Evolutionary conservation across 2,888 invertebrate species (phyloP).

Genomic region (Sarcophaga rosellei): DNA sequence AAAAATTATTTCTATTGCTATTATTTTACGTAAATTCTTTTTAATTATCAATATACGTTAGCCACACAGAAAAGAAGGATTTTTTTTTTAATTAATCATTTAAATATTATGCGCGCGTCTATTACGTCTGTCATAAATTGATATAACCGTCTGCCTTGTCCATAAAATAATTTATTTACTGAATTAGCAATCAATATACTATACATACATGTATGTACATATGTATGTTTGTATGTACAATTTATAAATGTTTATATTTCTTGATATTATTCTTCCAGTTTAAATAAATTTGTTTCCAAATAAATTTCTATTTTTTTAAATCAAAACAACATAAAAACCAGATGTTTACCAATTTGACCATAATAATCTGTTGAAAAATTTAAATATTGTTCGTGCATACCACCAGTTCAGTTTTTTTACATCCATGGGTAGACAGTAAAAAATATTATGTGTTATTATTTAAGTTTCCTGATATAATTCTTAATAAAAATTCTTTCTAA

Average conservation of each 20-base stretch:
- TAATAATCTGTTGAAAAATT: background rate
- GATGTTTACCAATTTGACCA: background rate
- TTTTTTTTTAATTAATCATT: background rate
- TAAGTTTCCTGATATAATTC: too few species aligned
- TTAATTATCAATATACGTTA: conserved; percentile 3
- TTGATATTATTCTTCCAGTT: background rate
- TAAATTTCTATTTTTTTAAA: background rate
- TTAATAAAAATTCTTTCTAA: too few species aligned
- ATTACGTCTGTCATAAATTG: background rate
- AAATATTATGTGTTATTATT: too few species aligned
- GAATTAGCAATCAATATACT: too few species aligned
- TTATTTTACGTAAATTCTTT: background rate
- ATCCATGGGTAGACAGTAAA: too few species aligned
- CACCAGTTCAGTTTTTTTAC: too few species aligned
- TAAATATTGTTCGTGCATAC: background rate
- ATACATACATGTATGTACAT: too few species aligned
- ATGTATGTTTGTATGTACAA: too few species aligned
- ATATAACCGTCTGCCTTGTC: background rate
- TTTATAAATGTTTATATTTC: background rate
- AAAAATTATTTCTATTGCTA: background rate
- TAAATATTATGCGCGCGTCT: background rate
- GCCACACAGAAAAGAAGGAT: background rate
- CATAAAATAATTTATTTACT: too few species aligned
- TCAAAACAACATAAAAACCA: background rate
- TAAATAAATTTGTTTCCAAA: background rate